Conservation (phyloP, 2,113 vertebrate species). For the Nettapus auritus region DNA sequence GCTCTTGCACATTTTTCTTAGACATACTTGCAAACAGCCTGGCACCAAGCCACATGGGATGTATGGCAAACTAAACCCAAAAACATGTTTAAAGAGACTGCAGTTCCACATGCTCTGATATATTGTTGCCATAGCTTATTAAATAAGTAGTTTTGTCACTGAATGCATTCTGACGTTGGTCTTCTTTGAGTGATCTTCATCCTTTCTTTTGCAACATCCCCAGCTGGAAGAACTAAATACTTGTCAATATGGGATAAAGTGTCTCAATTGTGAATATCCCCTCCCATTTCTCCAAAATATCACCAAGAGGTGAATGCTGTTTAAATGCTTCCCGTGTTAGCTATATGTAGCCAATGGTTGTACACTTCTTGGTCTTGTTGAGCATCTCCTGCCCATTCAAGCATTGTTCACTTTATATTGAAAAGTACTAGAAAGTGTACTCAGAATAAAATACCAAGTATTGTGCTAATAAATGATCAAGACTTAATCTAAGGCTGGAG, state of each 20-base stretch:
- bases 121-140: background rate
- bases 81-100: background rate
- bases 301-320: background rate
- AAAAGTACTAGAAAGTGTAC: background rate
- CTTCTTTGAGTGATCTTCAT: background rate
- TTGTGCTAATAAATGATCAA: background rate
- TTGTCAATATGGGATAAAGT: background rate
- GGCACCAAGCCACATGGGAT: accelerated
- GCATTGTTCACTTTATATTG: background rate
- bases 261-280: background rate
- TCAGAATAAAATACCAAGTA: background rate
- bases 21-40: background rate
- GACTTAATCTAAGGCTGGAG: background rate
- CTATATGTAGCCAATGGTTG: background rate
- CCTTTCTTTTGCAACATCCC: background rate
- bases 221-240: background rate
- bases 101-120: background rate
- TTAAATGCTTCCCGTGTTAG: background rate
- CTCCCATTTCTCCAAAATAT: background rate
- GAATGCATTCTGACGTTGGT: background rate
- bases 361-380: background rate
- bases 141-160: background rate
- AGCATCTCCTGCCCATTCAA: background rate
- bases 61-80: background rate
- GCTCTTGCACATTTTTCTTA: background rate